These are phyloP conservation scores for Karalla daura DNA, from an alignment of 2,797 vertebrate species.

Conservation along the genomic window DNA sequence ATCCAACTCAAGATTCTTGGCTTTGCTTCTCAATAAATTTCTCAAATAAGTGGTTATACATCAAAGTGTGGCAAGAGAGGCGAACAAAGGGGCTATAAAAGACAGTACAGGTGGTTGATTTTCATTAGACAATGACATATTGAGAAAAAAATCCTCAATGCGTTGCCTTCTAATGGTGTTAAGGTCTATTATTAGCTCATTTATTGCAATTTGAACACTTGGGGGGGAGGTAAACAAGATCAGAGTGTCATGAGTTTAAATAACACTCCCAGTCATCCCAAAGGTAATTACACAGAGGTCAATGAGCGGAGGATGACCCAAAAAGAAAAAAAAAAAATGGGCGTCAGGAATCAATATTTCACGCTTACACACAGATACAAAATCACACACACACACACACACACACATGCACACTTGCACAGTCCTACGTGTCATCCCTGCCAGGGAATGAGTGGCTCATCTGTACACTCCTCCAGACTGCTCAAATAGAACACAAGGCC, in stretches of 20 bases:
- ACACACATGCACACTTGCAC: conserved; percentile 13
- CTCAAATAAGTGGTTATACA: conserved; percentile 8
- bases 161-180: conserved; percentile 44
- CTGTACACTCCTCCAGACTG: conserved; percentile 63
- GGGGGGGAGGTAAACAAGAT: conserved; percentile 68
- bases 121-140: conserved; percentile 49
- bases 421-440: conserved; percentile 24
- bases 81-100: background rate
- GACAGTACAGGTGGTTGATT: conserved; percentile 22
- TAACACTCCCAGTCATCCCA: conserved; percentile 66
- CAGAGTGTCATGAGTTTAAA: conserved; percentile 69
- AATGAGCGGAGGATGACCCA: conserved; percentile 72
- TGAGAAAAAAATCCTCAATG: conserved; percentile 25
- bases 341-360: conserved; percentile 74
- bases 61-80: conserved; percentile 10
- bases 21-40: conserved; percentile 4
- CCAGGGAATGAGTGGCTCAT: conserved; percentile 60
- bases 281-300: conserved; percentile 79
- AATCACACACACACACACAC: conserved; percentile 20
- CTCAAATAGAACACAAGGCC: conserved; percentile 68
- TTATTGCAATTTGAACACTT: conserved; percentile 56
- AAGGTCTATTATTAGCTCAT: conserved; percentile 59
- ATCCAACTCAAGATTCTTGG: conserved; percentile 13
- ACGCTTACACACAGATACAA: conserved; percentile 37
- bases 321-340: conserved; percentile 65